Evolutionary conservation across 2,888 invertebrate genomes (phyloP).

Genomic region (Cheilosia urbana): DNA sequence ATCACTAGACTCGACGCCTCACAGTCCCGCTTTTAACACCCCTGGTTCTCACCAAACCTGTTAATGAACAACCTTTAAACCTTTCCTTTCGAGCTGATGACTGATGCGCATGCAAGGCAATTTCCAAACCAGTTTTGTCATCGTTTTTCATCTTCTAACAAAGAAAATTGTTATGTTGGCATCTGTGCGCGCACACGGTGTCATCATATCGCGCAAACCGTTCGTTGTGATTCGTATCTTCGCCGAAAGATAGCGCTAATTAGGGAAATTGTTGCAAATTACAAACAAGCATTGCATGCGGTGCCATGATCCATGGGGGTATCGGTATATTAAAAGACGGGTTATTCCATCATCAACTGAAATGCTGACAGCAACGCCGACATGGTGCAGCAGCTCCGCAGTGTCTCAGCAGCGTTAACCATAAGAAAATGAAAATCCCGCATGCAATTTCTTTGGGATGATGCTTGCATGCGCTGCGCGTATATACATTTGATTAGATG

Average conservation of each 20-base stretch:
- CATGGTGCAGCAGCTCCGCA: not conserved
- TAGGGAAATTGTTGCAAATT: conserved; percentile 72
- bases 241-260: conserved; percentile 65
- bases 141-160: conserved; percentile 30
- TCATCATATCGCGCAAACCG: conserved; percentile 41
- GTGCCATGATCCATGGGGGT: conserved; percentile 13
- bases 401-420: not conserved
- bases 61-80: conserved; percentile 18
- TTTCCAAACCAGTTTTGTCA: conserved; percentile 43
- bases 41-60: conserved; percentile 11
- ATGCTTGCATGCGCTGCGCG: conserved; percentile 8
- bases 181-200: conserved; percentile 30
- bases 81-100: not conserved
- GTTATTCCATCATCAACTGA: conserved; percentile 58
- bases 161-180: conserved; percentile 38
- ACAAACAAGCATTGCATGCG: conserved; percentile 32
- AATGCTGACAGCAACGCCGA: not conserved
- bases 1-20: not conserved
- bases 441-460: conserved; percentile 40
- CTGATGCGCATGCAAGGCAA: not conserved
- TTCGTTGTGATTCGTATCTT: conserved; percentile 38
- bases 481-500: conserved; percentile 35
- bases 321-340: conserved; percentile 30
- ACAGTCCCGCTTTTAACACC: not conserved
- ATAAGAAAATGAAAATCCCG: conserved; percentile 41